Conservation (phyloP, 1,140 invertebrate genomes). For the Euglossa dilemma region DNA sequence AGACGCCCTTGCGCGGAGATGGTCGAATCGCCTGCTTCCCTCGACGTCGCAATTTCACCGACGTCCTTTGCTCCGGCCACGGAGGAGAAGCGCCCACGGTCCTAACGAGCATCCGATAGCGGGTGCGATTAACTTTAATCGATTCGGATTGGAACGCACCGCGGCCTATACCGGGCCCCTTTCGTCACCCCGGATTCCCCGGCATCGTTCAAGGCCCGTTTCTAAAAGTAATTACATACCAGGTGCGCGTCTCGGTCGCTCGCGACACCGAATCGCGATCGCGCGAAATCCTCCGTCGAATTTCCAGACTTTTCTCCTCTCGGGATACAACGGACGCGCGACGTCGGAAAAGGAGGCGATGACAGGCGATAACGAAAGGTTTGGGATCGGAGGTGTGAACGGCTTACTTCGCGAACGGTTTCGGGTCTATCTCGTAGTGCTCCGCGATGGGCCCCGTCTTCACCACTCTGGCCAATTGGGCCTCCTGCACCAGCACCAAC, state of each 20-base stretch:
- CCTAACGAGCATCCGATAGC: slow-evolving; percentile 62
- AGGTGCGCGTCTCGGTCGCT: not conserved
- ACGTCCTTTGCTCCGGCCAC: slow-evolving; percentile 3
- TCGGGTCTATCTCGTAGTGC: slow-evolving; percentile 80
- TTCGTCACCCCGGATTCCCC: not conserved
- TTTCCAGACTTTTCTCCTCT: too few relatives aligned
- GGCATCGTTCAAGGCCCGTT: slow-evolving; percentile 50
- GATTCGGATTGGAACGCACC: slow-evolving; percentile 55
- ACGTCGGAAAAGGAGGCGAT: too few relatives aligned
- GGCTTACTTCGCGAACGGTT: slow-evolving; percentile 80
- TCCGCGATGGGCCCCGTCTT: slow-evolving; percentile 80
- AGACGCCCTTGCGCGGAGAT: slow-evolving; percentile 17
- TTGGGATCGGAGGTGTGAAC: too few relatives aligned
- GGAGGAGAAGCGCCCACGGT: slow-evolving; percentile 3
- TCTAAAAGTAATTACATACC: slow-evolving; percentile 59
- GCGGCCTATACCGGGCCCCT: not conserved
- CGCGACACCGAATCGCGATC: too few relatives aligned
- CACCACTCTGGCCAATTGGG: slow-evolving; percentile 79
- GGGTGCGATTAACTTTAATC: slow-evolving; percentile 68
- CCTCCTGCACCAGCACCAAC: slow-evolving; percentile 79
- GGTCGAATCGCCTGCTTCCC: not conserved
- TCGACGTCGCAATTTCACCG: slow-evolving; percentile 3
- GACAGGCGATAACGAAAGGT: too few relatives aligned
- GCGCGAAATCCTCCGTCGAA: too few relatives aligned
- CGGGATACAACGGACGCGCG: too few relatives aligned